A percentile compares a stretch with the other conserved stretches of the same genome.
Evolutionary conservation across 2,888 invertebrate species (phyloP).

Genomic region (Lobophora halterata): DNA sequence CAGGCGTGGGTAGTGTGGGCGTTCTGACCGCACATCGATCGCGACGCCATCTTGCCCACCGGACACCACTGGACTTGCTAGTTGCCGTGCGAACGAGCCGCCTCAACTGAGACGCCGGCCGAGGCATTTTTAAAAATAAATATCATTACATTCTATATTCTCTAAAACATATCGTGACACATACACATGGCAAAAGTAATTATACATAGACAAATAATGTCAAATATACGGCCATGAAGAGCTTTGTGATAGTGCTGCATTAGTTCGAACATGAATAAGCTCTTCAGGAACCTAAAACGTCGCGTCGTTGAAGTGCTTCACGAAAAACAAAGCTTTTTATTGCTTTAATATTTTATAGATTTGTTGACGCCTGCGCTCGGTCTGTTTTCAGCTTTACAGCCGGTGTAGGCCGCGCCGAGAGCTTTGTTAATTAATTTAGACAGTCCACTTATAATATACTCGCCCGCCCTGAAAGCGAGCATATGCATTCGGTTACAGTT

Average conservation of each 20-base stretch:
- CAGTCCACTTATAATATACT: conserved; percentile 70
- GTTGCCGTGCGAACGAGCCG: conserved; percentile 38
- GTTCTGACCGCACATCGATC: conserved; percentile 68
- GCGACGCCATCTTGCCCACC: conserved; percentile 72
- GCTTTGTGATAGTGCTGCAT: conserved; percentile 62
- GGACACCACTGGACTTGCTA: conserved; percentile 55
- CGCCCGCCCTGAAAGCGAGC: conserved; percentile 55
- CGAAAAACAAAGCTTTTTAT: conserved; percentile 53
- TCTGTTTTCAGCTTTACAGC: conserved; percentile 55
- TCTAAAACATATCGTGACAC: background rate
- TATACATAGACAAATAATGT: conserved; percentile 39
- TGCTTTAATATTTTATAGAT: conserved; percentile 46
- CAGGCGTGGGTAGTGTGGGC: conserved; percentile 73
- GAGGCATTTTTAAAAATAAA: conserved; percentile 1
- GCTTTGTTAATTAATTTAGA: conserved; percentile 74
- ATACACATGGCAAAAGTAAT: conserved; percentile 25
- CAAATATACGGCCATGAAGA: conserved; percentile 52
- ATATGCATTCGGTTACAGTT: conserved; percentile 55
- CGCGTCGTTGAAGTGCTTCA: conserved; percentile 46
- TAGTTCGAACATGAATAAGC: conserved; percentile 74
- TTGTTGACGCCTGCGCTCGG: conserved; percentile 31
- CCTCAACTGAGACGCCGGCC: conserved; percentile 28
- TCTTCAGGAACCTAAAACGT: conserved; percentile 65
- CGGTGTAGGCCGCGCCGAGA: conserved; percentile 46
- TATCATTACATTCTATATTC: background rate